Conservation (phyloP, 2,888 invertebrate genomes). For the Amorpha juglandis region DNA sequence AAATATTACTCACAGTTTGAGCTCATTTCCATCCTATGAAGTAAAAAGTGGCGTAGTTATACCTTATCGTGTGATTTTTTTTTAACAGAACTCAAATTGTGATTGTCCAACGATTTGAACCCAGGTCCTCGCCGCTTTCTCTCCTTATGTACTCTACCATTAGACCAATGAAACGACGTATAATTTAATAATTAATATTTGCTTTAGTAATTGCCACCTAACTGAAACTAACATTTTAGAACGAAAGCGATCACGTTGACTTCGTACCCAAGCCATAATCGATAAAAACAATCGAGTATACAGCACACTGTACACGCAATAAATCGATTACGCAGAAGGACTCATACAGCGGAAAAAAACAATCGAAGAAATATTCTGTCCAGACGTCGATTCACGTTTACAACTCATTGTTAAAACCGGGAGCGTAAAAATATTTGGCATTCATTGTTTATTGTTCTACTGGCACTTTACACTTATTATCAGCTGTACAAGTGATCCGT, state of each 20-base stretch:
- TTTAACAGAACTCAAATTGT: too few relatives aligned
- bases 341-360: conserved; percentile 10
- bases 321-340: conserved; percentile 1
- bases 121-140: too few relatives aligned
- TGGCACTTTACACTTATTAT: conserved; percentile 21
- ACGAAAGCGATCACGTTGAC: neutral
- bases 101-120: too few relatives aligned
- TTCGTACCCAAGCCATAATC: neutral
- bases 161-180: too few relatives aligned
- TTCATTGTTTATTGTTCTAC: conserved; percentile 28
- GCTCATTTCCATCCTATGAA: too few relatives aligned
- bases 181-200: too few relatives aligned
- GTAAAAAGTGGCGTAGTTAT: too few relatives aligned
- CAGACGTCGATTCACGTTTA: conserved; percentile 16
- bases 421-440: conserved; percentile 22
- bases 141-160: too few relatives aligned
- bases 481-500: neutral
- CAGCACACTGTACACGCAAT: neutral
- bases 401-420: conserved; percentile 26
- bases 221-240: neutral
- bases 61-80: too few relatives aligned
- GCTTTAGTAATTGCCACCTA: neutral
- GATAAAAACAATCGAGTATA: neutral
- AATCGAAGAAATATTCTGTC: conserved; percentile 4
- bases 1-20: too few relatives aligned